phyloP scores from a whole-genome alignment of 2,797 vertebrate species.

The Gobio occitaniae region DNA sequence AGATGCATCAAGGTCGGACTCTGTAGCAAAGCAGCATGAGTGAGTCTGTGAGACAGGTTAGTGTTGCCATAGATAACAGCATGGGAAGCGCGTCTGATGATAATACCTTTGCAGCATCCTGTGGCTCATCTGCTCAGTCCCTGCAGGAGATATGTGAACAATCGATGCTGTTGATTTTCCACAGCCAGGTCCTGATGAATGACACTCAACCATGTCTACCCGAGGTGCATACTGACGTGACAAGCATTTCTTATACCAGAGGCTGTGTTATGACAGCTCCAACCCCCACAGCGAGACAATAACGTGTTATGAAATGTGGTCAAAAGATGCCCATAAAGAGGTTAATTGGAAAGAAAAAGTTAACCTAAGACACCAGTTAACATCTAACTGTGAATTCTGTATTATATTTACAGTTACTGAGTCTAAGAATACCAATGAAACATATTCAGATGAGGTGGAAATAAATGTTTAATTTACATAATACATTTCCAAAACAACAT shows the following conservation, averaged over 20 bases:
- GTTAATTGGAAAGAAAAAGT: background rate
- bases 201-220: constrained; percentile 51
- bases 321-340: background rate
- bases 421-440: constrained; percentile 1
- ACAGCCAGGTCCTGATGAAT: constrained; percentile 47
- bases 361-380: background rate
- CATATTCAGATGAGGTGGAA: background rate
- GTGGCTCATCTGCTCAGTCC: constrained; percentile 43
- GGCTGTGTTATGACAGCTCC: constrained; percentile 13
- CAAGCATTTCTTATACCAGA: constrained; percentile 43
- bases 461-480: background rate
- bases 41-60: constrained; percentile 18
- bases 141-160: constrained; percentile 42
- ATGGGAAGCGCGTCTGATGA: constrained; percentile 10
- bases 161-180: constrained; percentile 58
- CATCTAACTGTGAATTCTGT: background rate
- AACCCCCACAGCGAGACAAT: constrained; percentile 11
- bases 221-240: constrained; percentile 50
- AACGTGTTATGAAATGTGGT: constrained; percentile 7
- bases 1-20: constrained; percentile 8
- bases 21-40: constrained; percentile 24
- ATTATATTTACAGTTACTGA: background rate
- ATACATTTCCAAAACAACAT: background rate
- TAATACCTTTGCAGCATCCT: constrained; percentile 44
- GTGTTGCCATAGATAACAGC: constrained; percentile 40